Evolutionary conservation across 2,797 vertebrate species (phyloP).

Genomic region (Hirundo rustica): DNA sequence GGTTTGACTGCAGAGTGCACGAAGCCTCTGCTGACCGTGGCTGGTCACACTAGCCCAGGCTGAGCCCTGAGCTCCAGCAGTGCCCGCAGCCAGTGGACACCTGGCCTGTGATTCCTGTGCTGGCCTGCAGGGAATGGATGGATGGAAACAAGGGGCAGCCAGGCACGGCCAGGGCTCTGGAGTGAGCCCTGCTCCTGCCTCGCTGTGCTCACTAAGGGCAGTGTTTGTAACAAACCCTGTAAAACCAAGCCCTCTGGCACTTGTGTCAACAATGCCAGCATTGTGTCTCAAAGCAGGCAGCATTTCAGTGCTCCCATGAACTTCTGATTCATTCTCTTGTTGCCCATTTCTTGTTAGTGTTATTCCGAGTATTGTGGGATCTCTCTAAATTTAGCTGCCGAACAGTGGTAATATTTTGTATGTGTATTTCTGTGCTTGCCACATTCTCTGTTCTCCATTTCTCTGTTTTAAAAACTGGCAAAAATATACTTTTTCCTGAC

Average conservation of each 20-base stretch:
- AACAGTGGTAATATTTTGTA: neutral
- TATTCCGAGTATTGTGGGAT: neutral
- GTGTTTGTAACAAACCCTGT: neutral
- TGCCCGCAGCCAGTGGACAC: neutral
- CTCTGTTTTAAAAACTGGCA: neutral
- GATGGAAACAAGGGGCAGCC: neutral
- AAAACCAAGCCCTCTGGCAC: neutral
- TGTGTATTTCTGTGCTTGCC: neutral
- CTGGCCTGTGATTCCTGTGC: neutral
- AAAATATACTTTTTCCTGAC: neutral
- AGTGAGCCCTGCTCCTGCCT: neutral
- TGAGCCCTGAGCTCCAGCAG: neutral
- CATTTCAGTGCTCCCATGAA: neutral
- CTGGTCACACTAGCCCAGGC: neutral
- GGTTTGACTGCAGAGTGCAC: neutral
- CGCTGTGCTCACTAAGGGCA: fast-evolving
- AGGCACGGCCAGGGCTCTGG: neutral
- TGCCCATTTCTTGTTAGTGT: neutral
- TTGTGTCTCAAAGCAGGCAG: neutral
- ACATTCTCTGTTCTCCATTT: neutral
- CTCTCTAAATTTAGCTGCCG: neutral
- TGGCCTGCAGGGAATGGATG: neutral
- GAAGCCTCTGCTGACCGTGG: neutral
- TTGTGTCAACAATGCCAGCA: neutral
- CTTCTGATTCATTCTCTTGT: neutral